phyloP scores from a whole-genome alignment of 1,140 invertebrate genomes.

The Drosophila mauritiana region DNA sequence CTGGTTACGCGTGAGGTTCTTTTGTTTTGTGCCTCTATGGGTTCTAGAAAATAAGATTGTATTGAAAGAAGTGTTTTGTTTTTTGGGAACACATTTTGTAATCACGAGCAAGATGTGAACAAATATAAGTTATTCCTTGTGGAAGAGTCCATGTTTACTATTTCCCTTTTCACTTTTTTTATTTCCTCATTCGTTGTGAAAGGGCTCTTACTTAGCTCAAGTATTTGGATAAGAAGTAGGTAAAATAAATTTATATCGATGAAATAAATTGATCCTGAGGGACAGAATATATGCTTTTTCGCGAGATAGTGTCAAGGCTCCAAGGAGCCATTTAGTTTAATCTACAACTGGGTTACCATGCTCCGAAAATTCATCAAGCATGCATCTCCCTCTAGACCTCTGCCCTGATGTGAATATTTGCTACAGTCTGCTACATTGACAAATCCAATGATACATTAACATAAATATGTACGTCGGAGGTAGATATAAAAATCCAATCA shows the following conservation, averaged over 20 bases:
- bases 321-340: slow-evolving; percentile 39
- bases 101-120: too few species aligned
- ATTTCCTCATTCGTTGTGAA: too few species aligned
- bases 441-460: slow-evolving; percentile 16
- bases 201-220: too few species aligned
- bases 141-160: too few species aligned
- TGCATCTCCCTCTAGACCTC: neutral
- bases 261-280: neutral
- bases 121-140: too few species aligned
- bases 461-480: slow-evolving; percentile 44
- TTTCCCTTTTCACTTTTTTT: too few species aligned
- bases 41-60: slow-evolving; percentile 20
- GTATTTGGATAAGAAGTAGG: too few species aligned
- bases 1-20: slow-evolving; percentile 74
- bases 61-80: too few species aligned
- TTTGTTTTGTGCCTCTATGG: slow-evolving; percentile 67
- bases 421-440: slow-evolving; percentile 28
- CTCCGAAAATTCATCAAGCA: slow-evolving; percentile 30
- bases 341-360: slow-evolving; percentile 46
- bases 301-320: slow-evolving; percentile 66
- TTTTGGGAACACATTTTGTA: too few species aligned
- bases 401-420: slow-evolving; percentile 2
- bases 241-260: neutral
- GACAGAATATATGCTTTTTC: neutral
- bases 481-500: slow-evolving; percentile 69